phyloP scores from a whole-genome alignment of 2,888 invertebrate genomes.

The Syrphus vitripennis region DNA sequence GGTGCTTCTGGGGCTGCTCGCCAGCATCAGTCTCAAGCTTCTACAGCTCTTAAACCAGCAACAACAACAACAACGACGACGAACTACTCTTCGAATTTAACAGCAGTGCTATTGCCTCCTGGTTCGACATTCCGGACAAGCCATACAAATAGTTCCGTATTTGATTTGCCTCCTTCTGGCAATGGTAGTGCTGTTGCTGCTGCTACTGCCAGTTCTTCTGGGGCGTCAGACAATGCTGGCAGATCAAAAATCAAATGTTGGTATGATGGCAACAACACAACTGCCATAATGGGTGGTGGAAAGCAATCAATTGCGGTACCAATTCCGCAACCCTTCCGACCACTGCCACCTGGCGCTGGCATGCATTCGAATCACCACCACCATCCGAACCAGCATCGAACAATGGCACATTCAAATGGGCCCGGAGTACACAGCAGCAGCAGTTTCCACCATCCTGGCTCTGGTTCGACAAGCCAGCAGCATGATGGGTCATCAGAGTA shows the following conservation, averaged over 20 bases:
- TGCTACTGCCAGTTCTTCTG: slow-evolving; percentile 18
- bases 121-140: slow-evolving; percentile 57
- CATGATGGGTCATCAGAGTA: slow-evolving; percentile 55
- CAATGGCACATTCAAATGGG: slow-evolving; percentile 42
- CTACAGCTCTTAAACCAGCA: slow-evolving; percentile 20
- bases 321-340: slow-evolving; percentile 72
- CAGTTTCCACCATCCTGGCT: slow-evolving; percentile 11
- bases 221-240: slow-evolving; percentile 46
- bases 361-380: slow-evolving; percentile 40
- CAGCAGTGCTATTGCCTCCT: slow-evolving; percentile 35
- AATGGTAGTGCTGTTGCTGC: background rate
- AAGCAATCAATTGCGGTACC: slow-evolving; percentile 75
- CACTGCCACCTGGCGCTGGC: slow-evolving; percentile 56
- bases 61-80: background rate
- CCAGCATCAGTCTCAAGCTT: slow-evolving; percentile 32
- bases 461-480: slow-evolving; percentile 31
- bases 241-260: slow-evolving; percentile 58
- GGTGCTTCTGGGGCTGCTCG: slow-evolving; percentile 1
- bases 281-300: slow-evolving; percentile 51
- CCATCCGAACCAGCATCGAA: slow-evolving; percentile 41
- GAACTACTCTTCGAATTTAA: slow-evolving; percentile 17
- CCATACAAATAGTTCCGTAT: slow-evolving; percentile 47
- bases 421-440: slow-evolving; percentile 30
- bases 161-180: slow-evolving; percentile 60
- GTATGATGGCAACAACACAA: slow-evolving; percentile 45